Evolutionary conservation across 2,888 invertebrate genomes (phyloP).

Genomic region (Lordiphosa andalusiaca): DNA sequence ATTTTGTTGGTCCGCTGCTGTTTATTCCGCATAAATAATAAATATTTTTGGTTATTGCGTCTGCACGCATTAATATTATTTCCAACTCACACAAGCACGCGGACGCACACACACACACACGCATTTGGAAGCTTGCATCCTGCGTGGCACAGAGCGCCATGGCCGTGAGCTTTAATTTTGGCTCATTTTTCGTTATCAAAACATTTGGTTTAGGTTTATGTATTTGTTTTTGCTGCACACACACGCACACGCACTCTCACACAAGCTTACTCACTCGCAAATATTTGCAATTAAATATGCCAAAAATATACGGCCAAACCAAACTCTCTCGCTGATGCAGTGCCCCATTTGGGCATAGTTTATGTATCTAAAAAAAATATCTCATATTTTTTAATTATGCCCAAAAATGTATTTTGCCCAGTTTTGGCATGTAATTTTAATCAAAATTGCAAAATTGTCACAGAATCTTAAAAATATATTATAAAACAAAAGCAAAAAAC

Average conservation of each 20-base stretch:
- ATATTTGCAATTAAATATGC: slow-evolving; percentile 72
- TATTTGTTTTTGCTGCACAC: slow-evolving; percentile 47
- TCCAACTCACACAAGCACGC: slow-evolving; percentile 32
- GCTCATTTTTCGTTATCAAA: slow-evolving; percentile 72
- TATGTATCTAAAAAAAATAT: slow-evolving; percentile 17
- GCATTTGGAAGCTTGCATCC: slow-evolving; percentile 42
- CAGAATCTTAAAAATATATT: not conserved
- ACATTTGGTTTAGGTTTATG: slow-evolving; percentile 50
- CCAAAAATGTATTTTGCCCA: slow-evolving; percentile 3
- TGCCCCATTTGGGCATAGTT: slow-evolving; percentile 25
- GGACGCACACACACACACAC: slow-evolving; percentile 5
- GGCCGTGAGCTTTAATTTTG: slow-evolving; percentile 69
- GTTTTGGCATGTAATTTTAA: slow-evolving; percentile 10
- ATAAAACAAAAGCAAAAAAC: not conserved
- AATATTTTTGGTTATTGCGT: slow-evolving; percentile 74
- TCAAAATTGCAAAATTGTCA: slow-evolving; percentile 8
- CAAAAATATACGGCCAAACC: slow-evolving; percentile 27
- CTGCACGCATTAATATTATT: slow-evolving; percentile 74
- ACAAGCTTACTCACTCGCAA: slow-evolving; percentile 36
- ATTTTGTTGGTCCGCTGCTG: slow-evolving; percentile 47
- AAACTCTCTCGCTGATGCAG: slow-evolving; percentile 14
- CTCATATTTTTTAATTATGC: slow-evolving; percentile 7
- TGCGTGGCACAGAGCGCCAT: slow-evolving; percentile 43
- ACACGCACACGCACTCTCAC: slow-evolving; percentile 13
- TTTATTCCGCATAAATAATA: slow-evolving; percentile 74